Base-by-base conservation (phyloP, 1,140 invertebrate species). In the Colletes latitarsis region DNA sequence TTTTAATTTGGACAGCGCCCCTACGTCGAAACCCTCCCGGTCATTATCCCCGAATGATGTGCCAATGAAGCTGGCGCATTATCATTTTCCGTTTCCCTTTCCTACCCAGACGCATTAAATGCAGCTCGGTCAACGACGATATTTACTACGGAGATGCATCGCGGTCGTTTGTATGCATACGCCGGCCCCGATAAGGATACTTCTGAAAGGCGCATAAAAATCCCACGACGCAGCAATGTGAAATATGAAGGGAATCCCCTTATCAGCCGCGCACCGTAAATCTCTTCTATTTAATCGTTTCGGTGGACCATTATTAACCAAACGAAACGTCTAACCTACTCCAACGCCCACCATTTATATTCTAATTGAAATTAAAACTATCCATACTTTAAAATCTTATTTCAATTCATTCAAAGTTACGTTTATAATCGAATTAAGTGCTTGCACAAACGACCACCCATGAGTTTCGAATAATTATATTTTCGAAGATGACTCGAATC, bases 1-100 rank as follows among this genome's bases (percentile, higher is more conserved):
- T 88, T 89, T 88, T 90, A 89, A 90, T 89, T 89, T 83, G 77
- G 82, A 76, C 72, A 78, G 67, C 52, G 57, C 82, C 66, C 70
- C 49, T 41, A 8, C 67, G 15, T 43, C 43, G 41, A 67, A 46
- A 15, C 60, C 69, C 39, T 58, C 74, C 39, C 43, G 52, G 70
- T 74, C 74, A 86, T 88, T 82, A 79, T 81, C 43, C 80, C 17
- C 62, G 62, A 83, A 81, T 67, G 81, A 76, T 19, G 75, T 57
- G 86, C 74, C 86, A 86, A 84, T 74, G 71, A 82, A 86, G 63
- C 82, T 75, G 41, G 74, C 77, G 74, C 79, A 78, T 75, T 80
- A 83, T 84, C 77, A 82, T 80, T 78, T 81, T 84, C 85, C 77
- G 68, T 72, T 62, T 80, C 62, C 68, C 62, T 67, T 75, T 19